Percentiles rank a stretch among this genome's conserved stretches.
These are phyloP conservation scores for Dermatemys mawii DNA, from an alignment of 2,113 vertebrate genomes.

Conservation along the genomic window DNA sequence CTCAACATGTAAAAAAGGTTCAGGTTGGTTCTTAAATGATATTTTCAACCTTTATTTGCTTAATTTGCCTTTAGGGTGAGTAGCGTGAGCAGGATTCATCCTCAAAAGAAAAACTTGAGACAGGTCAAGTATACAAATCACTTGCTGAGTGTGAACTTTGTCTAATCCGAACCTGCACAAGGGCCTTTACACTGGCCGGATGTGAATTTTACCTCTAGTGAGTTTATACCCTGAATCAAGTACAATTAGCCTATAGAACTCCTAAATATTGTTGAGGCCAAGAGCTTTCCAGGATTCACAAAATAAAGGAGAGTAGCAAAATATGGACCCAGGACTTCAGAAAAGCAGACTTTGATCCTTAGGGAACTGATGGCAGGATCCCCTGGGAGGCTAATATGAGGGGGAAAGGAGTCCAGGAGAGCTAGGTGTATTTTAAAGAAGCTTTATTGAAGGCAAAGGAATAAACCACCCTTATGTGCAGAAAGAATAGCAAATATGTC, in stretches of 20 bases:
- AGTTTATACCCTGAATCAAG: neutral
- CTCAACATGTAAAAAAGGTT: neutral
- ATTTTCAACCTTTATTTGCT: slow-evolving; percentile 1
- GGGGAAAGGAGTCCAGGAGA: too few species aligned
- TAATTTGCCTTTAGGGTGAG: neutral
- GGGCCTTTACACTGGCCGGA: neutral
- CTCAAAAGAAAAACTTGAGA: neutral
- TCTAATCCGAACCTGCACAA: neutral
- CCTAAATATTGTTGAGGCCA: neutral
- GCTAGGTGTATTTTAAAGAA: too few species aligned
- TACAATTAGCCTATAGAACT: neutral
- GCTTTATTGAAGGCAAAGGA: too few species aligned
- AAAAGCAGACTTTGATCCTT: too few species aligned
- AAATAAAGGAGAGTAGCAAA: neutral
- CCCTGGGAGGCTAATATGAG: too few species aligned
- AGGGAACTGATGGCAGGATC: too few species aligned
- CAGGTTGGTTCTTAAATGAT: neutral
- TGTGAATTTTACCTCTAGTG: neutral
- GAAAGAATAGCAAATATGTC: too few species aligned
- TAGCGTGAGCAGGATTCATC: neutral
- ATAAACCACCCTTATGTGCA: too few species aligned
- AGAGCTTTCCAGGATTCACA: slow-evolving; percentile 26
- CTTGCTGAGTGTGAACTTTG: neutral
- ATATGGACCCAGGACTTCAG: too few species aligned
- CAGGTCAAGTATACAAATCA: neutral